Conservation (phyloP, 2,888 invertebrate species). For the Dryadula phaetusa region DNA sequence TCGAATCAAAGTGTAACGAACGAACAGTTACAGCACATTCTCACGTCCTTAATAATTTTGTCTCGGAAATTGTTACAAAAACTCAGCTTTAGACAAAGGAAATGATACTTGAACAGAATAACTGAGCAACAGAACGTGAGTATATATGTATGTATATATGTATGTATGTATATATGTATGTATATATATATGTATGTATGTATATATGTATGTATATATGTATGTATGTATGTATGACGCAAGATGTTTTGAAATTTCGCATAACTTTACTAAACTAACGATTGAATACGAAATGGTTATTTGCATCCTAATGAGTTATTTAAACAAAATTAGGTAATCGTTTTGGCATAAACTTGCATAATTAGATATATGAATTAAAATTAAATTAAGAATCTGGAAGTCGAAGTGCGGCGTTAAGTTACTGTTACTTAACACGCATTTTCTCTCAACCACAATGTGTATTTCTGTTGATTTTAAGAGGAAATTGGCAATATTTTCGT, state of each 20-base stretch:
- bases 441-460: too few relatives aligned
- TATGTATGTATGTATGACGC: conserved; percentile 30
- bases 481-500: too few relatives aligned
- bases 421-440: too few relatives aligned
- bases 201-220: conserved; percentile 20
- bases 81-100: conserved; percentile 76
- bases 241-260: conserved; percentile 37
- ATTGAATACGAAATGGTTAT: conserved; percentile 40
- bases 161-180: conserved; percentile 13
- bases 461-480: too few relatives aligned
- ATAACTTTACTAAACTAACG: conserved; percentile 30
- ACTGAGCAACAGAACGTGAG: conserved; percentile 37
- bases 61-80: conserved; percentile 81
- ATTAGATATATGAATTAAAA: neutral
- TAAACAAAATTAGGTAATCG: conserved; percentile 41
- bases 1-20: conserved; percentile 63
- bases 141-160: neutral
- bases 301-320: conserved; percentile 38
- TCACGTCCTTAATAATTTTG: conserved; percentile 80
- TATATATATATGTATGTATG: conserved; percentile 10
- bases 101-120: conserved; percentile 66
- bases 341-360: conserved; percentile 14
- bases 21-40: conserved; percentile 62
- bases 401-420: too few relatives aligned
- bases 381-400: neutral